Percentiles rank a stretch among this genome's conserved stretches.
phyloP scores from a whole-genome alignment of 1,140 invertebrate species.

The Rhizoglyphus robini region DNA sequence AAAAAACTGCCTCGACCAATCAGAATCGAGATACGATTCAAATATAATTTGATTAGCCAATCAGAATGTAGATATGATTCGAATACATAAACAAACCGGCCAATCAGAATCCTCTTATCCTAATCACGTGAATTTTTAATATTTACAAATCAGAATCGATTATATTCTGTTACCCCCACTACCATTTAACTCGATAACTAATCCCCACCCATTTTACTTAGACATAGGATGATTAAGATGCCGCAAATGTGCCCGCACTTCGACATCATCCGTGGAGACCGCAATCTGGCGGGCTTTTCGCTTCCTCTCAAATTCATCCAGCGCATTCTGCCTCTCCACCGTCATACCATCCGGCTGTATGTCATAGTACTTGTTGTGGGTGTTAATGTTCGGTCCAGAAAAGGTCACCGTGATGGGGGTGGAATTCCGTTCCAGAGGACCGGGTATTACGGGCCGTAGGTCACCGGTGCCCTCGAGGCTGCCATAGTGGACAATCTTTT shows the following conservation, averaged over 20 bases:
- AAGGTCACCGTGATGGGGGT: not conserved
- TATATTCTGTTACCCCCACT: too few species aligned
- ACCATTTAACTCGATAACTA: too few species aligned
- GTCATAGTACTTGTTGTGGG: slow-evolving; percentile 64
- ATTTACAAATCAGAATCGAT: not conserved
- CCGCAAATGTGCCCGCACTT: slow-evolving; percentile 77
- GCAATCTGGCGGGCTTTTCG: slow-evolving; percentile 47
- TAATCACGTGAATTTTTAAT: too few species aligned
- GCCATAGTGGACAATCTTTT: slow-evolving; percentile 68
- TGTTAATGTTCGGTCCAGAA: slow-evolving; percentile 5
- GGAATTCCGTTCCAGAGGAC: not conserved
- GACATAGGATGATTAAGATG: slow-evolving; percentile 87
- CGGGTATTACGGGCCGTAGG: not conserved
- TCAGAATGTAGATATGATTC: too few species aligned
- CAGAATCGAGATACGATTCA: too few species aligned
- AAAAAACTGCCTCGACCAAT: too few species aligned
- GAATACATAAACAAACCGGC: not conserved
- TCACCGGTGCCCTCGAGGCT: slow-evolving; percentile 48
- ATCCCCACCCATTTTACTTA: slow-evolving; percentile 28
- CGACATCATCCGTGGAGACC: slow-evolving; percentile 80
- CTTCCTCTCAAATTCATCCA: slow-evolving; percentile 85
- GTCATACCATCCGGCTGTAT: slow-evolving; percentile 53
- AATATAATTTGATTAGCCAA: too few species aligned
- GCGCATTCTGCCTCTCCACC: slow-evolving; percentile 66
- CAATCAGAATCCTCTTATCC: not conserved